Conservation (phyloP, 2,113 vertebrate species). For the Aphelocoma coerulescens region DNA sequence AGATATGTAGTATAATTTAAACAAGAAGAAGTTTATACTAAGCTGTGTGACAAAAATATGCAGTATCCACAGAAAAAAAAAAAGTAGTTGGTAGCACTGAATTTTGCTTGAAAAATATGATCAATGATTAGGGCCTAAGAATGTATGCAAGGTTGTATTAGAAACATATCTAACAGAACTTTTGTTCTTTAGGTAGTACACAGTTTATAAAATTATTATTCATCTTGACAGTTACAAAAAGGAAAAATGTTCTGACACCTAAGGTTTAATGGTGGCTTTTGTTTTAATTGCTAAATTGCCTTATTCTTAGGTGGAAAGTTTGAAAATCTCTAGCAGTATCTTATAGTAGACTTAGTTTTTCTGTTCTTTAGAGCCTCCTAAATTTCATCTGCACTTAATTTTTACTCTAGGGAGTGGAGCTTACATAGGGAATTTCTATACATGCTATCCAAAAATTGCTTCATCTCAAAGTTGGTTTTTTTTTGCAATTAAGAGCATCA, state of each 20-base stretch:
- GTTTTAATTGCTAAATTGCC: conserved; percentile 21
- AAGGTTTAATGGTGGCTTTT: background rate
- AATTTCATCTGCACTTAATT: background rate
- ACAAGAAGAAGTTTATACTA: background rate
- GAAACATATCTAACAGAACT: background rate
- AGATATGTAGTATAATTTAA: background rate
- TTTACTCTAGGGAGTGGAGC: background rate
- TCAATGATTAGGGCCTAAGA: background rate
- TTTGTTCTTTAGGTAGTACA: background rate
- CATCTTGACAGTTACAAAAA: background rate
- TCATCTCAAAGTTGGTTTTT: background rate
- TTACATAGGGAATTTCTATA: background rate
- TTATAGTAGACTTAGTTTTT: background rate
- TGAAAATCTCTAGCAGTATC: background rate
- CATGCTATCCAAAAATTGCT: background rate
- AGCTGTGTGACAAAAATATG: background rate
- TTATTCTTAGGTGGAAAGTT: background rate
- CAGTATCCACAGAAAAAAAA: background rate
- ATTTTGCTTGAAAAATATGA: background rate
- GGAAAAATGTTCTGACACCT: background rate
- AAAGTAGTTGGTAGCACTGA: background rate
- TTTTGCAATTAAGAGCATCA: background rate
- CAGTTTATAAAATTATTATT: background rate
- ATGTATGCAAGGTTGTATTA: background rate
- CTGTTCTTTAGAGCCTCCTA: background rate